Conservation (phyloP, 2,888 invertebrate species). For the Ferrisia virgata region DNA sequence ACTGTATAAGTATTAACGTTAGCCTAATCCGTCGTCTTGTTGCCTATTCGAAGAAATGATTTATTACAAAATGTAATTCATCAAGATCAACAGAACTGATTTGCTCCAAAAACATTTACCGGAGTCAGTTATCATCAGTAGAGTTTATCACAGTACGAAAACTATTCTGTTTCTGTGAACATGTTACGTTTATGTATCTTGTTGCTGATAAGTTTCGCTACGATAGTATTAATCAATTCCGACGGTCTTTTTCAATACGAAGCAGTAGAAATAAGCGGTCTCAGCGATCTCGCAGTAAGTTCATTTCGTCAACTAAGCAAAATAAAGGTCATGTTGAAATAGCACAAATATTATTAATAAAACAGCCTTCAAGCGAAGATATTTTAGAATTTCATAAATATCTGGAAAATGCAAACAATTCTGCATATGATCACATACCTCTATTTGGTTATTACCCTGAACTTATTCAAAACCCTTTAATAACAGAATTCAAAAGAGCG, state of each 20-base stretch:
- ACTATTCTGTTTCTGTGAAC: neutral
- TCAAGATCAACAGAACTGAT: too few species aligned
- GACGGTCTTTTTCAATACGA: neutral
- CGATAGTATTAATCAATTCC: neutral
- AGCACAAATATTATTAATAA: neutral
- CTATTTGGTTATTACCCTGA: neutral
- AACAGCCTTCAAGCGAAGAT: neutral
- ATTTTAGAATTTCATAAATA: neutral
- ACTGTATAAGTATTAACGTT: too few species aligned
- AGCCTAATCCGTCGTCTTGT: too few species aligned
- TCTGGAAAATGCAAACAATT: neutral
- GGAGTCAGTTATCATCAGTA: too few species aligned
- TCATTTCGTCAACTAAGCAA: neutral
- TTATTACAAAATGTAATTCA: too few species aligned
- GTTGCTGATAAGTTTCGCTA: neutral
- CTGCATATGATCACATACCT: neutral
- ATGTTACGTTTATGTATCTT: neutral
- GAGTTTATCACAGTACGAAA: too few species aligned
- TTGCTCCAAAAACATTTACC: too few species aligned
- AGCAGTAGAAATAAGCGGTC: neutral
- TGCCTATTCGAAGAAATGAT: too few species aligned
- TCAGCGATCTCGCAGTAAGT: neutral
- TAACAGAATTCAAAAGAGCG: neutral
- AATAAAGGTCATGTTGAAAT: neutral
- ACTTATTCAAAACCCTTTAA: neutral